Percentiles rank a stretch among this genome's conserved stretches.
phyloP scores from a whole-genome alignment of 1,140 invertebrate species.

The Drosophila ambigua region DNA sequence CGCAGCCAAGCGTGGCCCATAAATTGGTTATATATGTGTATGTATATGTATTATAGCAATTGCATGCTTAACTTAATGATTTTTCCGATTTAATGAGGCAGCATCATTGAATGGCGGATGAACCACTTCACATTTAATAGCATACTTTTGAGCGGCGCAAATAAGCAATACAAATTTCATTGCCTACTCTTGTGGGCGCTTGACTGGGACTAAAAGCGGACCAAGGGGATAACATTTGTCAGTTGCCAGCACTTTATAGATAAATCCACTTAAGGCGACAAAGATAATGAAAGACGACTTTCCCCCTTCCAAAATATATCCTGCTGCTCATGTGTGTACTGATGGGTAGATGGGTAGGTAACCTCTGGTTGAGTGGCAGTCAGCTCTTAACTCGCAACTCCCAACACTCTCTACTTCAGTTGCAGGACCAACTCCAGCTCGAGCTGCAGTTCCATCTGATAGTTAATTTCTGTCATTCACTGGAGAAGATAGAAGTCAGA shows the following conservation, averaged over 20 bases:
- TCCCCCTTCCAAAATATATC: slow-evolving; percentile 19
- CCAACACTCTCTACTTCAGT: neutral
- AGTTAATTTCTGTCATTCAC: slow-evolving; percentile 79
- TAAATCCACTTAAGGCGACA: slow-evolving; percentile 66
- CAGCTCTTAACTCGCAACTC: slow-evolving; percentile 38
- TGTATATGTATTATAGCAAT: too few species aligned
- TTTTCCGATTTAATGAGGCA: too few species aligned
- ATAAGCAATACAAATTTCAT: neutral
- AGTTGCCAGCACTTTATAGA: slow-evolving; percentile 62
- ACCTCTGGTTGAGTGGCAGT: slow-evolving; percentile 38
- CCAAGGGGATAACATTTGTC: slow-evolving; percentile 61
- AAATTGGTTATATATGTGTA: too few species aligned
- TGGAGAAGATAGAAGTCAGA: slow-evolving; percentile 10
- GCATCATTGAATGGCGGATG: too few species aligned
- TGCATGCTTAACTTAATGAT: too few species aligned
- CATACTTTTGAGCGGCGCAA: too few species aligned
- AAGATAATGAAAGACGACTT: slow-evolving; percentile 68
- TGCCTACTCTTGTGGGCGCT: slow-evolving; percentile 5
- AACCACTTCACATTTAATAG: too few species aligned
- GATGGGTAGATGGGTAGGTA: slow-evolving; percentile 41
- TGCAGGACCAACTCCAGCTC: slow-evolving; percentile 4
- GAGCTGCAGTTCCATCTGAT: slow-evolving; percentile 41
- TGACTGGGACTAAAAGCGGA: slow-evolving; percentile 4
- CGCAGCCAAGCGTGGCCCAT: too few species aligned
- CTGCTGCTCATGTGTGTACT: slow-evolving; percentile 10